Evolutionary conservation across 2,888 invertebrate genomes (phyloP), one percentile per base, ranked within the genome.

Genomic region (Ommatoiulus sabulosus): DNA sequence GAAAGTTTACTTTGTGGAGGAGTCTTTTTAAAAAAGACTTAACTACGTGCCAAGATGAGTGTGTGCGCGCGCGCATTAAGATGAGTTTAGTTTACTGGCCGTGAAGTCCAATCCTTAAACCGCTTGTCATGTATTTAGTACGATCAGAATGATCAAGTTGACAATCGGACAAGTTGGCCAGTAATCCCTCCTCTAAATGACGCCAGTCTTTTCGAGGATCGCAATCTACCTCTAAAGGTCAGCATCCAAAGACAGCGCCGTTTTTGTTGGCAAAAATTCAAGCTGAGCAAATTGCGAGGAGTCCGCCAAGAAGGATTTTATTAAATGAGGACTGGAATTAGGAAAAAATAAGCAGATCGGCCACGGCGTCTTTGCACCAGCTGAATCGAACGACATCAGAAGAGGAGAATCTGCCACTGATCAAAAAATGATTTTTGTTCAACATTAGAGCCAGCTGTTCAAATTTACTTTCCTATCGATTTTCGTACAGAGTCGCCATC

Each of bases 201-300:
- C 35, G 35, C 12, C 24, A 35, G 20, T n/a, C 3, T 24, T 72
- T 24, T 24, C 24, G 72, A 72, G 72, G 72, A 72, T 80, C 35
- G 24, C 80, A 80, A 80, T 35, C 80, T 80, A 10, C 35, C 12
- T 35, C 24, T 1, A 80, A 80, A 80, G 80, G 35, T 80, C 12
- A 12, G 24, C 80, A 12, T 57, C 52, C 52, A 12, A 52, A 5
- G 52, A 2, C 24, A 72, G 12, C 24, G 35, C 6, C n/a, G 6
- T 80, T 80, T 80, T 80, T 80, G 20, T 12, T 80, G 80, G 80
- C 80, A 80, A 80, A 80, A 20, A 80, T 80, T 80, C 80, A 80
- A 80, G 80, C 35, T 35, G 35, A 35, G 8, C 80, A 80, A 80
- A 80, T 80, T 80, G 35, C 35, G 35, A 6, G 0, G 35, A 8